A percentile compares a stretch with the other conserved stretches of the same genome.
phyloP scores from a whole-genome alignment of 2,888 invertebrate species.

The Perizoma flavofasciatum region DNA sequence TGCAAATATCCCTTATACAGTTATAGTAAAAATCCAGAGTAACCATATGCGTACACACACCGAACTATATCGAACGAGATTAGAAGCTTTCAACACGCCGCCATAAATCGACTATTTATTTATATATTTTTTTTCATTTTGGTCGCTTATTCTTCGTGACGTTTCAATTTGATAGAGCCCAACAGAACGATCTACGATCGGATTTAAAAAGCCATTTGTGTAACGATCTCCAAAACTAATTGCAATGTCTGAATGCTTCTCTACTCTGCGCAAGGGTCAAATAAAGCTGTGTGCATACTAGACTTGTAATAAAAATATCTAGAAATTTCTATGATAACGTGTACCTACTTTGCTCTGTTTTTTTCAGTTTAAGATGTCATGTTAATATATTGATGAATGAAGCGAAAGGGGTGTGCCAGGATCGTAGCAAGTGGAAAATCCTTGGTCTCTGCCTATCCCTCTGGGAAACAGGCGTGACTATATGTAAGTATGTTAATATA shows the following conservation, averaged over 20 bases:
- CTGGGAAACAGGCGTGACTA: no score
- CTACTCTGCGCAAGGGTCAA: slow-evolving; percentile 20
- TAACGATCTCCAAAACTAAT: slow-evolving; percentile 47
- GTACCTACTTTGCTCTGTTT: no score
- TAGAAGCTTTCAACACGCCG: slow-evolving; percentile 67
- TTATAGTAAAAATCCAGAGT: slow-evolving; percentile 7
- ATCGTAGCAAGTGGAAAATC: no score
- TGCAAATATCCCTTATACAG: no score
- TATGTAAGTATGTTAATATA: no score
- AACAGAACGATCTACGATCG: slow-evolving; percentile 44
- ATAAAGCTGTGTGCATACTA: slow-evolving; percentile 24
- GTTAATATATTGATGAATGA: no score
- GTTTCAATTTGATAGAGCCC: slow-evolving; percentile 72
- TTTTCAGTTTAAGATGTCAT: no score
- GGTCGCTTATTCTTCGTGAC: slow-evolving; percentile 67
- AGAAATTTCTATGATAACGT: no score
- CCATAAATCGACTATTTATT: slow-evolving; percentile 58
- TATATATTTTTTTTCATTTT: slow-evolving; percentile 32
- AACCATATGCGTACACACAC: slow-evolving; percentile 55
- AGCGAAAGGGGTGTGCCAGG: no score
- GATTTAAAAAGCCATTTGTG: slow-evolving; percentile 51
- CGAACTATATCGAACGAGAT: slow-evolving; percentile 68
- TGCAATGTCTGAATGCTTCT: slow-evolving; percentile 39
- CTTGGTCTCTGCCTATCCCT: no score
- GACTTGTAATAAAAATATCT: background rate